Base-by-base conservation (phyloP, 1,140 invertebrate genomes). In the Drosophila arawakana region DNA sequence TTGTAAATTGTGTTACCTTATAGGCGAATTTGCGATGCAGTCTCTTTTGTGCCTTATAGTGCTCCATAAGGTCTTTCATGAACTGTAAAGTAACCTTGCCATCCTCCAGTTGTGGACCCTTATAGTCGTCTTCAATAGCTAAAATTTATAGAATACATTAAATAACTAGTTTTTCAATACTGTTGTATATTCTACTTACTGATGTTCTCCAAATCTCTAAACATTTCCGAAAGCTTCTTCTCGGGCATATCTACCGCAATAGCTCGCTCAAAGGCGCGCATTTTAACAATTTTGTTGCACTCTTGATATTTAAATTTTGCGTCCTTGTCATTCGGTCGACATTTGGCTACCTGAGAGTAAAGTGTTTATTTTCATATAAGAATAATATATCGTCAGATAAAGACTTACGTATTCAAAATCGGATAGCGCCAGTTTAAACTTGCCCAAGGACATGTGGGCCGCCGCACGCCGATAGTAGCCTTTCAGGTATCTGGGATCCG, bases 11-110 rank as follows among this genome's bases (percentile, higher is more conserved):
- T 0, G 74, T 80, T 94, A 98, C 97, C 94, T 99, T 98, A 92
- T 98, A 99, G 10, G 98, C 99, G 95, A 98, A 99, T 94, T 98
- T 99, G 79, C 96, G 96, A 93, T 99, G 98, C 60, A 99, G 93
- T 93, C 96, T 98, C 86, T 98, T 98, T 93, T 99, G 96, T 39
- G 96, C 94, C 93, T 97, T 98, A 92, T 97, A 99, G 84, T 96
- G 95, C 75, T 97, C 94, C 94, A 99, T 96, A 52, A 99, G 93
- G 69, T 98, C 96, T 78, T 95, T 94, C 94, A 97, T 96, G 90
- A 98, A 98, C 80, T 96, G 93, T 46, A 96, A 80, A 0, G 98
- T 98, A 0, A 99, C 96, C 93, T 96, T 96, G 21, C 96, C 96
- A 93, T 98, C 95, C 89, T 97, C 97, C 73, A 99, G 93, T 77